Evolutionary conservation across 2,888 invertebrate species (phyloP), one percentile per base, ranked within the genome.

Genomic region (Brenthis ino): DNA sequence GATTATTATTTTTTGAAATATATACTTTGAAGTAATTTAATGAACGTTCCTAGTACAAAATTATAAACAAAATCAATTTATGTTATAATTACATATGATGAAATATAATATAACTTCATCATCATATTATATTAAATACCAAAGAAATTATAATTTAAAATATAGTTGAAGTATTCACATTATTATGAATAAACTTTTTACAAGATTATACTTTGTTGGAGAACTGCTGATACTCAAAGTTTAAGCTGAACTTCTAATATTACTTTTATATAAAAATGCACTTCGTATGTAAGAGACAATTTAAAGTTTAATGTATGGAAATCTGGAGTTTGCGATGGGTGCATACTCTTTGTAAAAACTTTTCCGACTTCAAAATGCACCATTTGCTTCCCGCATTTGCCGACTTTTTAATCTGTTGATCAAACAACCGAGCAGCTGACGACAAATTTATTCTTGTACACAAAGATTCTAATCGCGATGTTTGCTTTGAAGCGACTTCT

Each of bases 381-480:
- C 85, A 85, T 85, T 87, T 83, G 83, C 84, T 80, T 75, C 76
- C 73, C 76, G 76, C 81, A 79, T 79, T 82, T 80, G 81, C 79
- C 80, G 82, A 82, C 79, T 86, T 87, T 86, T 85, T 89, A 89
- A 89, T 90, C 89, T 88, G 81, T 83, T 83, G 87, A 89, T 90
- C 89, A 89, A 89, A 90, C 86, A 87, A 82, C 75, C 79, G 80
- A 77, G 75, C 80, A 82, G 82, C 82, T 82, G 88, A 84, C 84
- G 88, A 88, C 87, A 89, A 89, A 88, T 88, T 89, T 88, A 89
- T 89, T 89, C 87, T 82, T 82, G 86, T 85, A 85, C 82, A 84
- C 84, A 76, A 76, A 84, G 88, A 89, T 89, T 82, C 82, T 87
- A 84, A 89, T 88, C 88, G 81, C 77, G 53, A 79, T 78, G 77